Evolutionary conservation across 2,888 invertebrate genomes (phyloP).

Genomic region (Rhagium mordax): DNA sequence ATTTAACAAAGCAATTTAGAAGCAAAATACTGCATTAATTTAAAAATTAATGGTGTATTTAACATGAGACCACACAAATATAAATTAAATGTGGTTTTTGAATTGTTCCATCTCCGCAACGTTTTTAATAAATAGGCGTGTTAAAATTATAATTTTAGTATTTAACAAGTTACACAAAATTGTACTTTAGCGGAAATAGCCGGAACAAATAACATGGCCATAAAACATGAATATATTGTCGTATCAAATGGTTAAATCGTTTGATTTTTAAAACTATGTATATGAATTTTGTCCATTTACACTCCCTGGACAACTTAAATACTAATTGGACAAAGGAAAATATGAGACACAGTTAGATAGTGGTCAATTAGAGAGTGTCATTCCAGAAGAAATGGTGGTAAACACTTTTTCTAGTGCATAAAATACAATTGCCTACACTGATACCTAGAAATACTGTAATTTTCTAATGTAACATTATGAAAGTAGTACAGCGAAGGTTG

Average conservation of each 20-base stretch:
- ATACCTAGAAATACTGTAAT: no score
- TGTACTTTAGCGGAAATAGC: slow-evolving; percentile 39
- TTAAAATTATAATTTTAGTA: slow-evolving; percentile 42
- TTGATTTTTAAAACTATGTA: not conserved
- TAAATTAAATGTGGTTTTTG: slow-evolving; percentile 56
- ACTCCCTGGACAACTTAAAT: no score
- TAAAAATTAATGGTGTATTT: slow-evolving; percentile 61
- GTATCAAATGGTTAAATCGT: not conserved
- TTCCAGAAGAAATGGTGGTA: no score
- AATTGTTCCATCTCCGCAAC: slow-evolving; percentile 49
- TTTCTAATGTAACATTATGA: no score
- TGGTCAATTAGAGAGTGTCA: no score
- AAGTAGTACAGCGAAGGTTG: no score
- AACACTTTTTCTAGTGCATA: no score
- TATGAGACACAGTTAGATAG: no score
- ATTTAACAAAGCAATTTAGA: slow-evolving; percentile 54
- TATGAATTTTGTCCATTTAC: no score
- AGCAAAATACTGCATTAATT: slow-evolving; percentile 59
- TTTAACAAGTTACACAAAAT: slow-evolving; percentile 34
- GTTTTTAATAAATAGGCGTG: slow-evolving; percentile 48
- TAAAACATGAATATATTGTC: slow-evolving; percentile 23
- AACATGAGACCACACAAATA: slow-evolving; percentile 58
- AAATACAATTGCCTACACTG: no score
- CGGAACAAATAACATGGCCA: slow-evolving; percentile 15
- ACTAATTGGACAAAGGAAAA: no score